Evolutionary conservation across 2,797 vertebrate genomes (phyloP).

Genomic region (Rhinichthys osculus): DNA sequence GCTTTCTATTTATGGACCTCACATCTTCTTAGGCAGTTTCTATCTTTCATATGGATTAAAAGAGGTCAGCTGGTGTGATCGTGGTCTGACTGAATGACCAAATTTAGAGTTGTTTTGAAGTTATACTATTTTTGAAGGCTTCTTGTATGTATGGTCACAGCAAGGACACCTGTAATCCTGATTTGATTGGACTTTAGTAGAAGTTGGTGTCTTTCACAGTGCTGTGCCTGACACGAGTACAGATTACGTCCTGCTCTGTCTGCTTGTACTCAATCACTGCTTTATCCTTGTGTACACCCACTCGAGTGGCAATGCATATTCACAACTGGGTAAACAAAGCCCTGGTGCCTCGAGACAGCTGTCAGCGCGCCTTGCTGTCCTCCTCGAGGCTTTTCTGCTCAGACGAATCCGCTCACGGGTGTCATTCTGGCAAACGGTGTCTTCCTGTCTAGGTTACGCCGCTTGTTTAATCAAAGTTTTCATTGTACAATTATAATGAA

Average conservation of each 20-base stretch:
- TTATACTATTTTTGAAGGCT: not conserved
- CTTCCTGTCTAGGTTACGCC: conserved; percentile 1
- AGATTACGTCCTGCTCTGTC: conserved; percentile 53
- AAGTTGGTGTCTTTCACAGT: conserved; percentile 28
- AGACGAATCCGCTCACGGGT: conserved; percentile 11
- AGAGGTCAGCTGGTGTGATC: not conserved
- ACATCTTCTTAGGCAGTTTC: not conserved
- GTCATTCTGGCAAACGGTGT: conserved; percentile 12
- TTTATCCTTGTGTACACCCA: conserved; percentile 59
- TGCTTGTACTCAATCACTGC: conserved; percentile 57
- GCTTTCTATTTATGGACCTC: conserved; percentile 27
- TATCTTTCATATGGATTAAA: not conserved
- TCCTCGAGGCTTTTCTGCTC: conserved; percentile 31
- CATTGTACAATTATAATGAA: not conserved
- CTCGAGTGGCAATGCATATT: conserved; percentile 58
- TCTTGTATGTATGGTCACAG: not conserved
- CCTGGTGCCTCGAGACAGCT: conserved; percentile 55
- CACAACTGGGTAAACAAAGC: conserved; percentile 60
- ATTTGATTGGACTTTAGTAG: conserved; percentile 45
- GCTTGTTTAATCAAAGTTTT: conserved; percentile 35
- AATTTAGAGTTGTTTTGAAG: not conserved
- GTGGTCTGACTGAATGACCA: not conserved
- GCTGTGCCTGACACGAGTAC: conserved; percentile 43
- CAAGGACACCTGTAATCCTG: conserved; percentile 47
- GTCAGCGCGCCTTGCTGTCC: conserved; percentile 50